Conservation (phyloP, 2,888 invertebrate genomes). For the Lomographa bimaculata region DNA sequence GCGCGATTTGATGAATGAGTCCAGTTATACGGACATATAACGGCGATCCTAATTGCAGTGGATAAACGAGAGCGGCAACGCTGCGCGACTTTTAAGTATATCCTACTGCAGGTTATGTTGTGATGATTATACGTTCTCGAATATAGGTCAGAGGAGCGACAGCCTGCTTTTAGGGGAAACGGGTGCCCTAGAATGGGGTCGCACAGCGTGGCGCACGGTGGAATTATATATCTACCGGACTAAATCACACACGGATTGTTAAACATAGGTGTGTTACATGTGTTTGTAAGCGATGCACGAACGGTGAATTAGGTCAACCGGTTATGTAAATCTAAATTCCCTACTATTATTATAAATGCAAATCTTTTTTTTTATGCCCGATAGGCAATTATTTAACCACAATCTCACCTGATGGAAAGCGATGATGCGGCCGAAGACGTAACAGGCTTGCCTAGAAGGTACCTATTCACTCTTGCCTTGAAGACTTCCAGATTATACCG, state of each 20-base stretch:
- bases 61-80: slow-evolving; percentile 17
- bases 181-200: slow-evolving; percentile 57
- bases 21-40: slow-evolving; percentile 14
- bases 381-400: too few relatives aligned
- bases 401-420: too few relatives aligned
- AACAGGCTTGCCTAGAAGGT: too few relatives aligned
- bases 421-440: too few relatives aligned
- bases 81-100: slow-evolving; percentile 17
- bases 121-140: slow-evolving; percentile 26
- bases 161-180: slow-evolving; percentile 53
- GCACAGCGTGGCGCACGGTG: slow-evolving; percentile 39
- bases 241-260: slow-evolving; percentile 34
- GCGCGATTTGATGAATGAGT: slow-evolving; percentile 36
- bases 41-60: slow-evolving; percentile 27
- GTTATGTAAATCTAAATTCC: slow-evolving; percentile 11
- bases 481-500: too few relatives aligned
- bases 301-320: slow-evolving; percentile 29
- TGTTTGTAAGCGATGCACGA: slow-evolving; percentile 27
- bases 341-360: too few relatives aligned
- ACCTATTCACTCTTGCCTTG: too few relatives aligned
- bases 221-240: slow-evolving; percentile 35
- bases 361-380: too few relatives aligned
- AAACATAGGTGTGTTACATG: slow-evolving; percentile 18
- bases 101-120: slow-evolving; percentile 20
- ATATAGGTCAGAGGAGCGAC: slow-evolving; percentile 63